phyloP scores from a whole-genome alignment of 2,797 vertebrate genomes.

The Phrynocephalus vlangalii region DNA sequence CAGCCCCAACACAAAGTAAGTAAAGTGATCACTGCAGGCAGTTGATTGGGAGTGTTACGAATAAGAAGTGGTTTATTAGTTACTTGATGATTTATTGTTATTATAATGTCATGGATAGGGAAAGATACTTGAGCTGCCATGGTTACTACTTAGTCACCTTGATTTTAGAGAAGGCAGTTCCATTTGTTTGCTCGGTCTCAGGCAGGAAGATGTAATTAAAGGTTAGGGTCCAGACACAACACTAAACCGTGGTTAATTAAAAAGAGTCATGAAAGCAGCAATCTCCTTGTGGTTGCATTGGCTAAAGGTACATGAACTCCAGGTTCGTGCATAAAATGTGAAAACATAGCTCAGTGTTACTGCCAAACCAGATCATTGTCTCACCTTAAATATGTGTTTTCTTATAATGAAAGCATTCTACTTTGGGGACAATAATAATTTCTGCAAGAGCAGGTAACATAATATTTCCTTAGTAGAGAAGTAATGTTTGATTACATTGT shows the following conservation, averaged over 20 bases:
- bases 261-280: background rate
- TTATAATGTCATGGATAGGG: background rate
- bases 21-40: background rate
- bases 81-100: background rate
- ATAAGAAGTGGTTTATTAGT: background rate
- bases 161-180: background rate
- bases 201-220: background rate
- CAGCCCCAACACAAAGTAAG: background rate
- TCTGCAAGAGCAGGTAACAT: background rate
- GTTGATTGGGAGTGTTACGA: background rate
- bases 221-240: background rate
- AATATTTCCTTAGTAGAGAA: background rate
- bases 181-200: background rate
- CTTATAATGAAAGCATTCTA: background rate
- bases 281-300: background rate
- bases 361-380: background rate
- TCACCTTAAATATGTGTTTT: slow-evolving; percentile 6
- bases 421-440: background rate
- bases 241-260: background rate
- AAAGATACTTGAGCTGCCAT: background rate
- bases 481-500: background rate
- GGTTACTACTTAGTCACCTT: background rate
- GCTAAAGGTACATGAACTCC: background rate
- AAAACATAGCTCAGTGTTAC: background rate
- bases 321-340: background rate